phyloP scores from a whole-genome alignment of 1,140 invertebrate species.

The Scaptomyza pallida region DNA sequence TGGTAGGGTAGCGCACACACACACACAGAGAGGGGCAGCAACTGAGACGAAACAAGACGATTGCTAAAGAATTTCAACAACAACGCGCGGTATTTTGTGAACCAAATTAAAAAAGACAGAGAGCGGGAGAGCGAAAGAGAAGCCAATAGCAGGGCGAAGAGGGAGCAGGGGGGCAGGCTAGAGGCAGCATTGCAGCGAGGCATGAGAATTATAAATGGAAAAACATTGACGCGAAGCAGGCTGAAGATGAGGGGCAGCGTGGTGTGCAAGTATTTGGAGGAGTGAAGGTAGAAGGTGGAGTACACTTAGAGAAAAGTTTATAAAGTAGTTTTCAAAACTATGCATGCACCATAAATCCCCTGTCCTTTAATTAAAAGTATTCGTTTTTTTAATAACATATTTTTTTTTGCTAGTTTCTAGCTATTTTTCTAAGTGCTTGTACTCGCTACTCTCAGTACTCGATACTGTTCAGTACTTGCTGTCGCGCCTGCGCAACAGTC shows the following conservation, averaged over 20 bases:
- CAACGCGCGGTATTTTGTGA: constrained; percentile 80
- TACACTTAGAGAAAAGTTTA: no score
- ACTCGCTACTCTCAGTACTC: constrained; percentile 22
- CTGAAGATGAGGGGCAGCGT: constrained; percentile 21
- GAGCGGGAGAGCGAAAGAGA: constrained; percentile 19
- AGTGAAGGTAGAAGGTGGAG: constrained; percentile 6
- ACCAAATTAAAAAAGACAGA: constrained; percentile 81
- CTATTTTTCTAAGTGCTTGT: constrained; percentile 12
- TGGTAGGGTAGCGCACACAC: constrained; percentile 12
- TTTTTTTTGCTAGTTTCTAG: no score
- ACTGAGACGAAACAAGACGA: constrained; percentile 39
- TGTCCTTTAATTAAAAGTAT: no score
- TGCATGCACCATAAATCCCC: no score
- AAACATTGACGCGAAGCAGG: constrained; percentile 56
- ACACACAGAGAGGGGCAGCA: constrained; percentile 4
- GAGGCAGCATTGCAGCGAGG: constrained; percentile 66
- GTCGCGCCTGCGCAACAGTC: constrained; percentile 81
- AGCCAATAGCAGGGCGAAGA: background rate
- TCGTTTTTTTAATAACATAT: no score
- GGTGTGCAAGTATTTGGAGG: constrained; percentile 29
- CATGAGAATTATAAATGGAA: constrained; percentile 81
- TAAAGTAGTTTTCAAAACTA: no score
- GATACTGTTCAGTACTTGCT: constrained; percentile 40
- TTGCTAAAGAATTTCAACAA: constrained; percentile 81
- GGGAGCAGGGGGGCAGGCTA: constrained; percentile 1